phyloP scores from a whole-genome alignment of 2,113 vertebrate species.

The Macquaria ambigua region DNA sequence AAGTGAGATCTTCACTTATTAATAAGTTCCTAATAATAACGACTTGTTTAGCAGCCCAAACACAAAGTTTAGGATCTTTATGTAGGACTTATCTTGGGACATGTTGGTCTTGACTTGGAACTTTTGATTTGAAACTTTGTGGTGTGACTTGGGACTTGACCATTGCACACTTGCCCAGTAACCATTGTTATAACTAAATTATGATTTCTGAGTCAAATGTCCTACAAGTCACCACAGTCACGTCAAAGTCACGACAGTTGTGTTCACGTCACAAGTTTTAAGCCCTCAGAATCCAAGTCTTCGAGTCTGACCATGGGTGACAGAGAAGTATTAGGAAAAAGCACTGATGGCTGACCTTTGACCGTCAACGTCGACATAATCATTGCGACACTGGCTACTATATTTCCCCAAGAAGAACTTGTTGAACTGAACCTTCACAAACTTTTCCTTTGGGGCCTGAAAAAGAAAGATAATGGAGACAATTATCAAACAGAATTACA shows the following conservation, averaged over 20 bases:
- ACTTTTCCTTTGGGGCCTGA: conserved; percentile 86
- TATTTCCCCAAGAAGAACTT: conserved; percentile 84
- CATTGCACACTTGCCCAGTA: background rate
- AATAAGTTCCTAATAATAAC: background rate
- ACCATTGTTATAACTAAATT: background rate
- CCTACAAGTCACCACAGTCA: background rate
- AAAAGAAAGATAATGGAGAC: background rate
- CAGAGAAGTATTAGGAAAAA: background rate
- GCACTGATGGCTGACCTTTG: conserved; percentile 58
- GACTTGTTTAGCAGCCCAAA: background rate
- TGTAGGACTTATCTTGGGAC: too few species aligned
- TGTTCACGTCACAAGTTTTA: background rate
- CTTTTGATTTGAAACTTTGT: too few species aligned
- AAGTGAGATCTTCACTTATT: background rate
- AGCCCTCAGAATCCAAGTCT: background rate
- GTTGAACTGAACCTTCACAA: conserved; percentile 90
- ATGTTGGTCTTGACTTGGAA: background rate
- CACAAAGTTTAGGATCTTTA: background rate
- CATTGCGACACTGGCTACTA: conserved; percentile 79
- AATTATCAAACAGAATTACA: background rate
- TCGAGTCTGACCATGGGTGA: background rate
- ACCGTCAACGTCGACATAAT: conserved; percentile 88
- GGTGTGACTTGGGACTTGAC: background rate
- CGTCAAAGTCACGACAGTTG: background rate
- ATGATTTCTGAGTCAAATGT: background rate